Evolutionary conservation across 2,797 vertebrate species (phyloP), one percentile per base, ranked within the genome.

Genomic region (Sebastes steindachneri): DNA sequence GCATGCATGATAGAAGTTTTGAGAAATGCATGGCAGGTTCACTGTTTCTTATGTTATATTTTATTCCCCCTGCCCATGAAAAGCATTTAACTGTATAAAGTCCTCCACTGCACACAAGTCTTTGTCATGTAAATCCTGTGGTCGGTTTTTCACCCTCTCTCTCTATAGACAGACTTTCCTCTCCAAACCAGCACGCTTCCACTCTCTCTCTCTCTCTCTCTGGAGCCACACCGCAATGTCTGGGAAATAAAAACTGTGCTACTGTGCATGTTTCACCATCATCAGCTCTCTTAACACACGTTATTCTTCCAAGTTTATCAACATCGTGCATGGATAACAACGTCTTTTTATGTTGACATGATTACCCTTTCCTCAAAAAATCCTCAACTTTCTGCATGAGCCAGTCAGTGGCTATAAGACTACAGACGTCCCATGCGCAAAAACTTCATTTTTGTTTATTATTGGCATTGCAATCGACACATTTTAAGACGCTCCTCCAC

Each of bases 51-150:
- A 35, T 4, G 33, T 25, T 26, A 19, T 5, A 31, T 4, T 7
- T 25, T 29, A 14, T 51, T 25, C 33, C 28, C 8, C 8, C 55
- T 23, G 9, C 4, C 23, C 19, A 26, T 35, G 15, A 3, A 53
- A 33, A 72, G 41, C 7, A 21, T 76, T 77, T 64, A 57, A 54
- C 23, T 70, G n/a, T 41, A 7, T 19, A 41, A 31, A 60, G 17
- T 55, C 71, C 63, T 75, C 29, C 60, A 23, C 25, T 79, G 57
- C 76, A 28, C 72, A 35, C 72, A 33, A 76, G 72, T 92, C 93
- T 94, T 94, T 94, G 91, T 95, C 88, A 93, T 94, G 93, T 82
- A 91, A 93, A 95, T 93, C 62, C 70, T 69, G 73, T 70, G 74
- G 80, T 79, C 86, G 73, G 69, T 79, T 64, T 78, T 68, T 86